These are phyloP conservation scores for Chloroceryle inda DNA, from an alignment of 2,797 vertebrate genomes.

Conservation along the genomic window DNA sequence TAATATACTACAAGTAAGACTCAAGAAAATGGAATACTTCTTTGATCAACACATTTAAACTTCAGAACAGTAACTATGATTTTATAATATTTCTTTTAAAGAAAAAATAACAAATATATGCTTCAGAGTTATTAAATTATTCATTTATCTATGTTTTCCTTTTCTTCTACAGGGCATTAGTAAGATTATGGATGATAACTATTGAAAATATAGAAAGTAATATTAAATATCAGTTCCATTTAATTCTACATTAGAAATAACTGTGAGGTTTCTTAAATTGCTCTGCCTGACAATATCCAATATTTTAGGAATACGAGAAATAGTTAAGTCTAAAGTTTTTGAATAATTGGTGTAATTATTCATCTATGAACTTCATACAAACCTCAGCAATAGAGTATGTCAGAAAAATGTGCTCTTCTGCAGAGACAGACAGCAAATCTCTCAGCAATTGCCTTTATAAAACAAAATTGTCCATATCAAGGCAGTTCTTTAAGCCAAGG, in stretches of 20 bases:
- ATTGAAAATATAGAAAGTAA: neutral
- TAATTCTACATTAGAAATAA: neutral
- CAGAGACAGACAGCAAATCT: neutral
- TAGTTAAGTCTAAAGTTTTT: neutral
- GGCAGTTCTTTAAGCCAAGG: neutral
- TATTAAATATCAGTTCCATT: neutral
- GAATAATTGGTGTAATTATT: neutral
- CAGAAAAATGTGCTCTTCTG: neutral
- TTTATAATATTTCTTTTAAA: neutral
- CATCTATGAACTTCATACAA: neutral
- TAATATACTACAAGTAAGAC: neutral
- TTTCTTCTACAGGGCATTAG: neutral
- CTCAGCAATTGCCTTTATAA: neutral
- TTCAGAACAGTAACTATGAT: neutral
- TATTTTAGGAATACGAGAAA: neutral
- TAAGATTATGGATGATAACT: neutral
- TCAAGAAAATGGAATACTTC: neutral
- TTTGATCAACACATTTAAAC: neutral
- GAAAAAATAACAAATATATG: neutral
- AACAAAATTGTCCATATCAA: neutral
- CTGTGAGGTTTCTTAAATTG: neutral
- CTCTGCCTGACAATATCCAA: neutral
- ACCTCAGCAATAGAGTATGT: neutral
- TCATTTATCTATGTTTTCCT: neutral
- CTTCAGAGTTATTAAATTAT: neutral